These are phyloP conservation scores for Pandemis corylana DNA, from an alignment of 2,888 invertebrate genomes.

Conservation along the genomic window DNA sequence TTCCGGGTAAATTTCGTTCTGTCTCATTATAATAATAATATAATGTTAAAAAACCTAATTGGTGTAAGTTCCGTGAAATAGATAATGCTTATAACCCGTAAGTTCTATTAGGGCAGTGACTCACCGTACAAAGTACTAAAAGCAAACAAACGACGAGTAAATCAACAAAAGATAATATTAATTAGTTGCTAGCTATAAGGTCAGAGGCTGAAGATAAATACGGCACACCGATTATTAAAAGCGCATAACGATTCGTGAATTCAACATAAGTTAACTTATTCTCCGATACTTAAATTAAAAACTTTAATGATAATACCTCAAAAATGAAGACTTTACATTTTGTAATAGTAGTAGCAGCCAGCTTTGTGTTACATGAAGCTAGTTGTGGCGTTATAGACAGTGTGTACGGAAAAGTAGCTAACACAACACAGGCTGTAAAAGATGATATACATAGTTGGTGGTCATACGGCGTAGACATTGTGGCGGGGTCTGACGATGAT, in stretches of 20 bases:
- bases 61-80: conserved; percentile 12
- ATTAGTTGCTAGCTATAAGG: conserved; percentile 28
- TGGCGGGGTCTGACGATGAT: conserved; percentile 43
- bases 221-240: conserved; percentile 1
- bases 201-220: conserved; percentile 25
- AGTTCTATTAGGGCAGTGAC: conserved; percentile 6
- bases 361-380: conserved; percentile 8
- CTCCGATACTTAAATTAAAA: background rate
- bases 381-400: conserved; percentile 44
- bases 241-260: conserved; percentile 14
- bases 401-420: conserved; percentile 42
- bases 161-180: conserved; percentile 31
- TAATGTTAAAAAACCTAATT: conserved; percentile 13
- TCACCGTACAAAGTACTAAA: conserved; percentile 30
- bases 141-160: conserved; percentile 10
- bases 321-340: conserved; percentile 33
- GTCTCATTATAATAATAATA: background rate
- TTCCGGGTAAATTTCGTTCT: background rate
- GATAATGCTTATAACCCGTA: conserved; percentile 12
- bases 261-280: conserved; percentile 4
- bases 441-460: conserved; percentile 44
- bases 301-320: background rate
- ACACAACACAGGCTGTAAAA: conserved; percentile 43
- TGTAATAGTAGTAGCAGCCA: conserved; percentile 17
- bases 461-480: conserved; percentile 43